Conservation (phyloP, 92 coral and sea anemone species). For the Epizoanthus scotinus region DNA sequence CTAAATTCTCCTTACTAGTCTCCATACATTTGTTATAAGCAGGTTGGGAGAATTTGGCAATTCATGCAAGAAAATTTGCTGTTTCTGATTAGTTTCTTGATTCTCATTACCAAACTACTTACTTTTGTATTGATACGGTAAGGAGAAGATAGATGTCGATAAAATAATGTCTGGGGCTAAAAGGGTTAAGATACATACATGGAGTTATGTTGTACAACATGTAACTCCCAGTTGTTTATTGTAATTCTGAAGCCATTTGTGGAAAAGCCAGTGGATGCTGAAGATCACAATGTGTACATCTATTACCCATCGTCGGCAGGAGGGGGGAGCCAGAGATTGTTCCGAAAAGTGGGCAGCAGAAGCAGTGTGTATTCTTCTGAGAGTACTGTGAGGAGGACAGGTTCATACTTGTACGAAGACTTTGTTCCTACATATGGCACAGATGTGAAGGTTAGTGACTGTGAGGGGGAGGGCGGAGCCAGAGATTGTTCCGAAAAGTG, state of each 20-base stretch:
- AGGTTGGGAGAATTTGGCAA: no score
- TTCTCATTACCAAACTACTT: no score
- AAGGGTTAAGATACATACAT: no score
- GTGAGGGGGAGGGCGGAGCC: constrained; percentile 83
- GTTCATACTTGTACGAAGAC: constrained; percentile 88
- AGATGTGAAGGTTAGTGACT: constrained; percentile 78
- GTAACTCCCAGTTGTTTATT: neutral
- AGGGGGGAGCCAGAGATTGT: constrained; percentile 95
- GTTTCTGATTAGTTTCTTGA: no score
- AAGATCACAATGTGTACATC: constrained; percentile 91
- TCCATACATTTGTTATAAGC: no score
- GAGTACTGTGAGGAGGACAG: constrained; percentile 85
- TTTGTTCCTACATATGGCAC: constrained; percentile 97
- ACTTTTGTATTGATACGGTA: no score
- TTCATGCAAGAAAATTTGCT: no score
- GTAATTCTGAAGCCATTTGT: constrained; percentile 77
- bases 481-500: constrained; percentile 88
- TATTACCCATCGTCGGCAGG: constrained; percentile 95
- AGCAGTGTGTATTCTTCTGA: constrained; percentile 96
- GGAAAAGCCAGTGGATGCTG: constrained; percentile 95
- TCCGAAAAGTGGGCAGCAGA: constrained; percentile 94
- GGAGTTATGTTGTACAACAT: no score
- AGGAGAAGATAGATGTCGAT: no score
- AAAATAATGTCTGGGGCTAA: no score
- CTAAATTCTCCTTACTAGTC: no score